These are phyloP conservation scores for Gymnobelideus leadbeateri DNA, from an alignment of 2,113 vertebrate species.

Conservation along the genomic window DNA sequence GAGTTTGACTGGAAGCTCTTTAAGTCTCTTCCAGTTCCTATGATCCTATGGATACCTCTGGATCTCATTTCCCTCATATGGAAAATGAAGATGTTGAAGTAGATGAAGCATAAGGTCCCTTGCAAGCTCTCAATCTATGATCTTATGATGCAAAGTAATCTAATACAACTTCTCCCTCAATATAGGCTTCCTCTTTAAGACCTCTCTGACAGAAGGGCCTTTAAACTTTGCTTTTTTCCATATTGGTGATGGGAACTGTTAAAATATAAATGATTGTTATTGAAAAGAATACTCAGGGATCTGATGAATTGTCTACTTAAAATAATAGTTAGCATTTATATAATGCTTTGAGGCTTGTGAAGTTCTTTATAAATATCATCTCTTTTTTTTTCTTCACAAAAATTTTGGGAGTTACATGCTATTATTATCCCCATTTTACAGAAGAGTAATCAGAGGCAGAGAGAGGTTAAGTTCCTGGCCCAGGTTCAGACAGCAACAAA, in stretches of 20 bases:
- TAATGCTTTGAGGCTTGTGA: too few species aligned
- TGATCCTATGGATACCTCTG: not conserved
- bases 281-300: too few species aligned
- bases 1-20: not conserved
- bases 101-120: not conserved
- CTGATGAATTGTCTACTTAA: too few species aligned
- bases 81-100: not conserved
- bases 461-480: too few species aligned
- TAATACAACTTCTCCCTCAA: not conserved
- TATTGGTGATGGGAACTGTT: not conserved
- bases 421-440: too few species aligned
- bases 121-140: not conserved
- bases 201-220: not conserved
- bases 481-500: too few species aligned
- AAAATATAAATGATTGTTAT: too few species aligned
- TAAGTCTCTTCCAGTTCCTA: not conserved
- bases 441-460: too few species aligned
- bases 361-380: too few species aligned
- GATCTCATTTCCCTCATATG: not conserved
- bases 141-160: not conserved
- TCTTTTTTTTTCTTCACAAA: too few species aligned
- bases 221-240: not conserved
- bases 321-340: too few species aligned
- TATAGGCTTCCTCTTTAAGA: not conserved
- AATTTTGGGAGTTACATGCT: too few species aligned